Evolutionary conservation across 2,113 vertebrate species (phyloP).

Genomic region (Mesoclemmys tuberculata): DNA sequence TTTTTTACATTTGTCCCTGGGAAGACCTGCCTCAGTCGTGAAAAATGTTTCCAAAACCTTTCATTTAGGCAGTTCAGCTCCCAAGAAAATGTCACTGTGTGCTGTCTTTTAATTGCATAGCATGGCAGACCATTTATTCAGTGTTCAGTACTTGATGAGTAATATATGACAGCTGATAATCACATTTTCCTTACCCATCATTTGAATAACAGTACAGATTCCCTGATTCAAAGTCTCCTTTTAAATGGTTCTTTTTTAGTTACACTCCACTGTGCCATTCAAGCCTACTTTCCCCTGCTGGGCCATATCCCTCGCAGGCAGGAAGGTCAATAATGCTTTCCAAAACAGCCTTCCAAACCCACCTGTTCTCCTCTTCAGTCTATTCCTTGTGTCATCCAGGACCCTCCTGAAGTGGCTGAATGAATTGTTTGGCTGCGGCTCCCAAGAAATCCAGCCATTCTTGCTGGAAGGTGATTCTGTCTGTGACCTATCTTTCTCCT

Average conservation of each 20-base stretch:
- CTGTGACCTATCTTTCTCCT: neutral
- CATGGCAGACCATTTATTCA: neutral
- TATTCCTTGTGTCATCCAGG: neutral
- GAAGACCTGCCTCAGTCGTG: neutral
- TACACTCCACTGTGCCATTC: neutral
- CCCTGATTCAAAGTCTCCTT: neutral
- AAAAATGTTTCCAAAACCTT: neutral
- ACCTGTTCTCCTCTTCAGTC: neutral
- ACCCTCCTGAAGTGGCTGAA: neutral
- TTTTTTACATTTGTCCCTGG: neutral
- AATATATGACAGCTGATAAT: neutral
- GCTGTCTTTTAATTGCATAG: neutral
- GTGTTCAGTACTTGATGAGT: neutral
- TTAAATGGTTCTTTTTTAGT: neutral
- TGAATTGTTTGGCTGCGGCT: neutral
- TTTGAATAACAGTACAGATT: neutral
- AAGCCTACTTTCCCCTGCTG: neutral
- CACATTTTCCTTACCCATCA: neutral
- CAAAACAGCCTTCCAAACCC: neutral
- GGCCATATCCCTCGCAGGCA: neutral
- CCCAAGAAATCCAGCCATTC: neutral
- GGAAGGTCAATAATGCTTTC: neutral
- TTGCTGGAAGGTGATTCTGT: neutral
- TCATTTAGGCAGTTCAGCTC: neutral
- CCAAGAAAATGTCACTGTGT: neutral